Evolutionary conservation across 2,797 vertebrate genomes (phyloP).

Genomic region (Sebastes oblongus): DNA sequence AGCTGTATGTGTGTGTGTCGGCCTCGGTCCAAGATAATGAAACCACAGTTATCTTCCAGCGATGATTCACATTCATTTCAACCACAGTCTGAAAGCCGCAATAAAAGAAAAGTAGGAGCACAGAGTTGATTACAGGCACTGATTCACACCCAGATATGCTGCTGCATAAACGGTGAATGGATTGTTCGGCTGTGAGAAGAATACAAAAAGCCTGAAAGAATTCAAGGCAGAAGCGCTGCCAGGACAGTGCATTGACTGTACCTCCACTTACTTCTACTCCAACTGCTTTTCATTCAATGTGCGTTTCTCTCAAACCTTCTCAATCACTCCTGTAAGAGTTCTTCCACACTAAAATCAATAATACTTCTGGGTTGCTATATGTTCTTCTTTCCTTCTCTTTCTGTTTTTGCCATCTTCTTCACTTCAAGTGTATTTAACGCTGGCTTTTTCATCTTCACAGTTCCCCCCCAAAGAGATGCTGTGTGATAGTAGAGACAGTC

Average conservation of each 20-base stretch:
- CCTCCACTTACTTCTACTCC: neutral
- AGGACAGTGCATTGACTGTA: neutral
- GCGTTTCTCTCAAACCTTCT: neutral
- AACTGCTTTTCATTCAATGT: slow-evolving; percentile 1
- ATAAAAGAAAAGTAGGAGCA: slow-evolving; percentile 13
- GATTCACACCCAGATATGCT: slow-evolving; percentile 45
- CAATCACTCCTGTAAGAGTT: neutral
- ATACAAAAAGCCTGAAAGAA: slow-evolving; percentile 26
- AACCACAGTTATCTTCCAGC: slow-evolving; percentile 16
- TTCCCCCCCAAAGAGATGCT: neutral
- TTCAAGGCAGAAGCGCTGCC: slow-evolving; percentile 19
- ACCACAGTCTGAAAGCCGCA: slow-evolving; percentile 3
- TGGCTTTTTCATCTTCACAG: neutral
- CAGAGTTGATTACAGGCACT: slow-evolving; percentile 36
- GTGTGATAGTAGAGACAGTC: slow-evolving; percentile 51
- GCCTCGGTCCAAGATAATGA: neutral
- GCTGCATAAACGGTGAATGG: slow-evolving; percentile 23
- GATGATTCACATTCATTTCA: slow-evolving; percentile 46
- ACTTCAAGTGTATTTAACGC: neutral
- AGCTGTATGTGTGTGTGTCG: neutral
- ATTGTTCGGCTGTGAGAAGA: slow-evolving; percentile 25
- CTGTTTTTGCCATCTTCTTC: neutral
- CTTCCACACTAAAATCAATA: neutral
- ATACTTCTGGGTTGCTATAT: neutral
- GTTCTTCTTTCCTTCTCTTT: neutral